These are phyloP conservation scores for Menidia menidia DNA, from an alignment of 2,797 vertebrate species.

Conservation along the genomic window DNA sequence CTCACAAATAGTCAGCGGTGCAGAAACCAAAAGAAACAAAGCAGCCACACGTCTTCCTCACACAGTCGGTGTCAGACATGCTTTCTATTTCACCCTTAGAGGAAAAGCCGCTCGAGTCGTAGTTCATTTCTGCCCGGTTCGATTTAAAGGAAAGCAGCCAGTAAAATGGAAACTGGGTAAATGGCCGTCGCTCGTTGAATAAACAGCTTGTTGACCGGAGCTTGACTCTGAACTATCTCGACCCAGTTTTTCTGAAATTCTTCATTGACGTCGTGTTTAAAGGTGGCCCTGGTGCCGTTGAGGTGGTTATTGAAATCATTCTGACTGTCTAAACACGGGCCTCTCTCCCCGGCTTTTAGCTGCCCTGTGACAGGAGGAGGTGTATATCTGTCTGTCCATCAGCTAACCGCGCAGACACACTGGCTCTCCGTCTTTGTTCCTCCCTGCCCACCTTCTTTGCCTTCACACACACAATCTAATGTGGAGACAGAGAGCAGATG, in stretches of 20 bases:
- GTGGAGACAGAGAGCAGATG: slow-evolving; percentile 60
- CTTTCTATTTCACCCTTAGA: slow-evolving; percentile 9
- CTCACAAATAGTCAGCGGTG: slow-evolving; percentile 14
- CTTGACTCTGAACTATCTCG: slow-evolving; percentile 14
- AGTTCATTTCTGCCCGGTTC: neutral
- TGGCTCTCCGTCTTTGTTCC: slow-evolving; percentile 14
- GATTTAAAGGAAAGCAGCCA: slow-evolving; percentile 5
- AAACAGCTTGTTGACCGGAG: slow-evolving; percentile 9
- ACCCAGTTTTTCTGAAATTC: slow-evolving; percentile 36
- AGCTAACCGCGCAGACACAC: slow-evolving; percentile 9
- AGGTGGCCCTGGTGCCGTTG: slow-evolving; percentile 31
- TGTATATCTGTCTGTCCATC: slow-evolving; percentile 34
- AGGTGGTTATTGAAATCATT: slow-evolving; percentile 51
- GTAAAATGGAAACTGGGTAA: neutral
- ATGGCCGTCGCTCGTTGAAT: neutral
- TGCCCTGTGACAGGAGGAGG: slow-evolving; percentile 24
- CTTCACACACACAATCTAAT: slow-evolving; percentile 33
- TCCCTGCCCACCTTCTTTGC: slow-evolving; percentile 9
- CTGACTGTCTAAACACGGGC: slow-evolving; percentile 61
- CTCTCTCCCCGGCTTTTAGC: slow-evolving; percentile 56
- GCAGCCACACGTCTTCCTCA: neutral
- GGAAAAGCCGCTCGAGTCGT: neutral
- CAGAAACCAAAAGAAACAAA: slow-evolving; percentile 10
- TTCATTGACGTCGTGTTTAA: slow-evolving; percentile 48
- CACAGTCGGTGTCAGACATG: slow-evolving; percentile 18